Conservation (phyloP, 2,113 vertebrate genomes). For the Rhabdomys dilectus region DNA sequence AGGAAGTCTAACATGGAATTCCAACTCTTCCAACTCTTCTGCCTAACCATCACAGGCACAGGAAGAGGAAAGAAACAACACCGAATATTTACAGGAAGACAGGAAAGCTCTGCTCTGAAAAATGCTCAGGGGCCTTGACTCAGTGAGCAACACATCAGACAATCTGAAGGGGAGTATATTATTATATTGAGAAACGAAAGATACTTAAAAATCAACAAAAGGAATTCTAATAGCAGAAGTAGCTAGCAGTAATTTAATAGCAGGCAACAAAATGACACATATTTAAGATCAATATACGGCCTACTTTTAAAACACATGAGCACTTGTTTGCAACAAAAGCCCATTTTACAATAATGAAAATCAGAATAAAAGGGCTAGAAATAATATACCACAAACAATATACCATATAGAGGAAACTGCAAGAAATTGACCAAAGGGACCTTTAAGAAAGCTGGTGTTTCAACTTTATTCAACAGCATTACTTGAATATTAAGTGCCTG, state of each 20-base stretch:
- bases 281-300: not conserved
- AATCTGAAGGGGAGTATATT: conserved; percentile 6
- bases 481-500: not conserved
- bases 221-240: conserved; percentile 9
- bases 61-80: not conserved
- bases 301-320: conserved; percentile 43
- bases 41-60: not conserved
- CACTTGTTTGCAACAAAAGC: conserved; percentile 29
- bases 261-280: not conserved
- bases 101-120: conserved; percentile 2
- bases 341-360: conserved; percentile 25
- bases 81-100: not conserved
- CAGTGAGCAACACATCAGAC: not conserved
- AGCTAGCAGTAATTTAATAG: not conserved
- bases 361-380: conserved; percentile 45
- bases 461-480: not conserved
- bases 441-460: conserved; percentile 38
- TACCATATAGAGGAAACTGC: not conserved
- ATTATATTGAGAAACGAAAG: not conserved
- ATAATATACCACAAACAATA: not conserved
- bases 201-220: conserved; percentile 43
- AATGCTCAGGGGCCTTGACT: not conserved
- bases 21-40: not conserved
- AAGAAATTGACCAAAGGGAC: not conserved
- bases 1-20: not conserved